Percentiles rank a stretch among this genome's conserved stretches.
phyloP scores from a whole-genome alignment of 1,140 invertebrate species.

The Ectropis grisescens region DNA sequence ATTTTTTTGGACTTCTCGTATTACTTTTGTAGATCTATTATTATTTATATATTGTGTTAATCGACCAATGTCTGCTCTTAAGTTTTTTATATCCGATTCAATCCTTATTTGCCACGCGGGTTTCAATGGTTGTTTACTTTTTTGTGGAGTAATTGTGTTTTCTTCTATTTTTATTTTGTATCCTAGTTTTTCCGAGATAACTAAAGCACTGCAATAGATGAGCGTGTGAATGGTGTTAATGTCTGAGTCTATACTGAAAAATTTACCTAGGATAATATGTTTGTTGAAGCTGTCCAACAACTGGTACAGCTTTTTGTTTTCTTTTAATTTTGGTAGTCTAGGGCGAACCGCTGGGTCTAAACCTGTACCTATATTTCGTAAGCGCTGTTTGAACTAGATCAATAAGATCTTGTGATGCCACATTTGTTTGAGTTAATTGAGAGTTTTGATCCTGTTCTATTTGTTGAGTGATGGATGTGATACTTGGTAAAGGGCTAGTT shows the following conservation, averaged over 20 bases:
- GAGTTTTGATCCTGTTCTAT: too few relatives aligned
- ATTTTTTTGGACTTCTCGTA: constrained; percentile 7
- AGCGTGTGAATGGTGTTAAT: constrained; percentile 6
- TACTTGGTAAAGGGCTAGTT: too few relatives aligned
- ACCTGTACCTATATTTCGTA: background rate
- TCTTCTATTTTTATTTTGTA: background rate
- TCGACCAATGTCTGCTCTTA: constrained; percentile 5
- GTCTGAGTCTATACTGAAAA: background rate
- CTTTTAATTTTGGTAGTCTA: constrained; percentile 3
- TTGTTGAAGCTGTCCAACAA: constrained; percentile 3
- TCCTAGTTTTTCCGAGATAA: background rate
- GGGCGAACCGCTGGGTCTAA: constrained; percentile 4
- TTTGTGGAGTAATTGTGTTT: background rate
- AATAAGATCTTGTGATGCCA: too few relatives aligned
- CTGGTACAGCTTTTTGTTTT: background rate
- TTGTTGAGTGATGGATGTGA: too few relatives aligned
- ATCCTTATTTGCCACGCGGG: background rate
- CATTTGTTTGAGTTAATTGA: too few relatives aligned
- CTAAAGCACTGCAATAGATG: constrained; percentile 7
- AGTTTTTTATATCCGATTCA: constrained; percentile 2
- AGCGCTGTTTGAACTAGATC: constrained; percentile 1
- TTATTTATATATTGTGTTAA: constrained; percentile 10
- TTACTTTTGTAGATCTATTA: constrained; percentile 9
- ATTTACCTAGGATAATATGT: background rate
- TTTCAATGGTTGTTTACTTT: background rate